These are phyloP conservation scores for Riptortus pedestris DNA, from an alignment of 1,140 invertebrate species.

Conservation along the genomic window DNA sequence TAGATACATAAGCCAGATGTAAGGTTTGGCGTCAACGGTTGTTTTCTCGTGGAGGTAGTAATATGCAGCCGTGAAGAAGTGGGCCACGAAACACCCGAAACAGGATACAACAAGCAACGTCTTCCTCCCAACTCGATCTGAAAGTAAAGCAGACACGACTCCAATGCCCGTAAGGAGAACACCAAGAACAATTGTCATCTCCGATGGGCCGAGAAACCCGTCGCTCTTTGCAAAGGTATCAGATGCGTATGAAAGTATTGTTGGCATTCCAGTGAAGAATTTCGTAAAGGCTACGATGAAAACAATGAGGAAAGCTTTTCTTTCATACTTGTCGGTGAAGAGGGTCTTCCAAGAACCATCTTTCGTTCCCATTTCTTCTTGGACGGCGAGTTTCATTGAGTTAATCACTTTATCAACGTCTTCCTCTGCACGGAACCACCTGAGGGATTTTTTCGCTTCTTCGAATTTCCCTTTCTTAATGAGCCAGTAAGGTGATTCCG, in stretches of 20 bases:
- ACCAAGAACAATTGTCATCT: not conserved
- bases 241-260: conserved; percentile 8
- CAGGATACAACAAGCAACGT: conserved; percentile 14
- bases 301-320: conserved; percentile 8
- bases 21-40: not conserved
- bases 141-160: not conserved
- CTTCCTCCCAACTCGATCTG: conserved; percentile 14
- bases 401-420: too few species aligned
- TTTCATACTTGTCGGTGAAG: not conserved
- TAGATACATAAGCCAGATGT: conserved; percentile 35
- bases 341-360: conserved; percentile 14
- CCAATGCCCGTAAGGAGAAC: not conserved
- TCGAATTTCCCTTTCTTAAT: conserved; percentile 47
- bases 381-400: too few species aligned
- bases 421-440: conserved; percentile 57
- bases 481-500: conserved; percentile 68
- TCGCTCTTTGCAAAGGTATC: conserved; percentile 12
- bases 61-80: not conserved
- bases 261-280: not conserved
- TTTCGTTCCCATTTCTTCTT: not conserved
- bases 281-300: not conserved
- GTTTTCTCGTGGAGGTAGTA: conserved; percentile 16
- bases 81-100: conserved; percentile 5
- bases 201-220: not conserved
- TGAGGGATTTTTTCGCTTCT: conserved; percentile 52